phyloP scores from a whole-genome alignment of 1,140 invertebrate genomes.

The Ctenoplectra terminalis region DNA sequence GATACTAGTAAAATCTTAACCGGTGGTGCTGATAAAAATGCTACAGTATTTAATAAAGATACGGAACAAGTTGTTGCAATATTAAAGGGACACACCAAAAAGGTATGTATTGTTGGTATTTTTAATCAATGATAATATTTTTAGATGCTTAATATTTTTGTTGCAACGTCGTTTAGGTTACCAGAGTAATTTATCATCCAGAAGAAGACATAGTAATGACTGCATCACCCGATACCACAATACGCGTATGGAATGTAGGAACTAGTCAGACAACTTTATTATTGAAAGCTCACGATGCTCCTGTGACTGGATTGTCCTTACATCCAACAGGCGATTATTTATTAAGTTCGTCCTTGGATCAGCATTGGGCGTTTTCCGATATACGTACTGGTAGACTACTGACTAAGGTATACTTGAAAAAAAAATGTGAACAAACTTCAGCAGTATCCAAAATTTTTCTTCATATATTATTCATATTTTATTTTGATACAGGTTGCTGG shows the following conservation, averaged over 20 bases:
- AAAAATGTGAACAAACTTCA: too few relatives aligned
- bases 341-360: constrained; percentile 96
- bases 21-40: constrained; percentile 98
- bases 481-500: constrained; percentile 85
- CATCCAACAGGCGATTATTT: constrained; percentile 99
- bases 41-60: constrained; percentile 99
- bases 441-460: too few relatives aligned
- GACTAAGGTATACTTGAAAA: constrained; percentile 91
- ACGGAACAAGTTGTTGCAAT: constrained; percentile 98
- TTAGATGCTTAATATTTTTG: not conserved
- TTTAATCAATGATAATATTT: not conserved
- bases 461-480: constrained; percentile 24
- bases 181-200: constrained; percentile 97
- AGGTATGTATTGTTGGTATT: constrained; percentile 65
- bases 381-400: constrained; percentile 94
- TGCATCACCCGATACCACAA: constrained; percentile 96
- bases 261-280: constrained; percentile 92
- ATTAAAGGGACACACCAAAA: constrained; percentile 96
- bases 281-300: constrained; percentile 94
- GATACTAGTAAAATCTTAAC: constrained; percentile 97
- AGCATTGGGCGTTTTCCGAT: constrained; percentile 99
- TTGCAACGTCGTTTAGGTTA: constrained; percentile 85
- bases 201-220: constrained; percentile 97
- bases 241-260: constrained; percentile 97
- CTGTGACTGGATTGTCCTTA: constrained; percentile 97